Conservation (phyloP, 2,888 invertebrate species). For the Zaprionus obscuricornis region DNA sequence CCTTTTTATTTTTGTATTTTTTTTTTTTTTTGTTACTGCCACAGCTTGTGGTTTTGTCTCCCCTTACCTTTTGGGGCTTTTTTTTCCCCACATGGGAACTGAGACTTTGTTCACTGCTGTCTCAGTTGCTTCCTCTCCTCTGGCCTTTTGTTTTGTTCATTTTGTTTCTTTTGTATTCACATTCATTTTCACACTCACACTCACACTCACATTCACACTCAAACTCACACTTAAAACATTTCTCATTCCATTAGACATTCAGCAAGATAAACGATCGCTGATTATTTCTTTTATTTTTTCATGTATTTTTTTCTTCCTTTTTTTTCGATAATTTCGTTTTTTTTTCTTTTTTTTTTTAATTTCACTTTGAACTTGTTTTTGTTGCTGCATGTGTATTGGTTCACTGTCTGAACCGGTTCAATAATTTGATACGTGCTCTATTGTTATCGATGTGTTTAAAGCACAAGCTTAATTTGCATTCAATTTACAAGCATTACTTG, state of each 20-base stretch:
- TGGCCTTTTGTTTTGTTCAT: not conserved
- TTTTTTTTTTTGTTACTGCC: slow-evolving; percentile 51
- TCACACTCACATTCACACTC: not conserved
- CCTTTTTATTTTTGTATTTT: too few species aligned
- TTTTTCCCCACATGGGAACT: slow-evolving; percentile 49
- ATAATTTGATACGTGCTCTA: too few species aligned
- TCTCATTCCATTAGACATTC: slow-evolving; percentile 1
- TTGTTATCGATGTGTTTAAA: too few species aligned
- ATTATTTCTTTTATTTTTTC: slow-evolving; percentile 62
- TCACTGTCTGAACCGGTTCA: too few species aligned
- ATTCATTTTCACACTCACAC: not conserved
- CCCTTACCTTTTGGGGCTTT: slow-evolving; percentile 27
- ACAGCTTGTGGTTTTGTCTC: slow-evolving; percentile 48
- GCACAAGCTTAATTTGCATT: too few species aligned
- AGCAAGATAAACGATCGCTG: slow-evolving; percentile 66
- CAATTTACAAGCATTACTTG: too few species aligned
- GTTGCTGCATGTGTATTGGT: not conserved
- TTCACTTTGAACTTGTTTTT: not conserved
- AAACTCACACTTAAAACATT: too few species aligned
- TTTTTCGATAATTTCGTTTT: slow-evolving; percentile 51
- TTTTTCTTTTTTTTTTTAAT: slow-evolving; percentile 30
- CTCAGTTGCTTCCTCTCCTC: not conserved
- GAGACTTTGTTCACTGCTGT: slow-evolving; percentile 11
- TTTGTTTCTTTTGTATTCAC: slow-evolving; percentile 5
- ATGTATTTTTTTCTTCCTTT: slow-evolving; percentile 22